These are phyloP conservation scores for Spinibarbus caldwelli DNA, from an alignment of 2,797 vertebrate species.

Conservation along the genomic window DNA sequence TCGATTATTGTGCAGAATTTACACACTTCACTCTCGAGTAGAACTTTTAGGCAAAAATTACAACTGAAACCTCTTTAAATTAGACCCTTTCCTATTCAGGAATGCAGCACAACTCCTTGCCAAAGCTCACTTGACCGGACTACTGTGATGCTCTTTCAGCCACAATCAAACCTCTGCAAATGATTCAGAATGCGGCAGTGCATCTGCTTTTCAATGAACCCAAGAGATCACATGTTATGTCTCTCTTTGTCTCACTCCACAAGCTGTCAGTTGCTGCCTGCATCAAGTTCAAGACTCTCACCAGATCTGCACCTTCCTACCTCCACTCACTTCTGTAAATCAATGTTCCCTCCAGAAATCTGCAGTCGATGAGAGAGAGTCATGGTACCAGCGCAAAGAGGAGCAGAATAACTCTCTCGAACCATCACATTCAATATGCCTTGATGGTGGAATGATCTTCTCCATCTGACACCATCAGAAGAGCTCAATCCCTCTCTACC, in stretches of 20 bases:
- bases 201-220: constrained; percentile 29
- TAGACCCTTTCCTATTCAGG: not conserved
- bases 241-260: constrained; percentile 21
- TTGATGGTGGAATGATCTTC: constrained; percentile 6
- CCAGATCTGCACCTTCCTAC: not conserved
- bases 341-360: constrained; percentile 19
- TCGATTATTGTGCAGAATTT: not conserved
- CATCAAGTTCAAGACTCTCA: constrained; percentile 15
- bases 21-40: not conserved
- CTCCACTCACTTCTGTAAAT: constrained; percentile 21
- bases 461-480: constrained; percentile 11
- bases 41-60: not conserved
- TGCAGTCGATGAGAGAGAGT: not conserved
- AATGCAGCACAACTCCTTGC: not conserved
- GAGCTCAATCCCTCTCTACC: not conserved
- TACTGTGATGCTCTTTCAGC: not conserved
- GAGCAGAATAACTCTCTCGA: not conserved
- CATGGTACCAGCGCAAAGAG: not conserved
- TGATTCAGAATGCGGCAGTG: not conserved
- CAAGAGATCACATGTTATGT: not conserved
- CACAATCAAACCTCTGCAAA: constrained; percentile 17
- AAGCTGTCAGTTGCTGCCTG: constrained; percentile 7
- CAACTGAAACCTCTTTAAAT: not conserved
- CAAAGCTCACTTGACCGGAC: not conserved
- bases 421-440: not conserved